phyloP scores from a whole-genome alignment of 2,888 invertebrate species.

The Carterocephalus palaemon region DNA sequence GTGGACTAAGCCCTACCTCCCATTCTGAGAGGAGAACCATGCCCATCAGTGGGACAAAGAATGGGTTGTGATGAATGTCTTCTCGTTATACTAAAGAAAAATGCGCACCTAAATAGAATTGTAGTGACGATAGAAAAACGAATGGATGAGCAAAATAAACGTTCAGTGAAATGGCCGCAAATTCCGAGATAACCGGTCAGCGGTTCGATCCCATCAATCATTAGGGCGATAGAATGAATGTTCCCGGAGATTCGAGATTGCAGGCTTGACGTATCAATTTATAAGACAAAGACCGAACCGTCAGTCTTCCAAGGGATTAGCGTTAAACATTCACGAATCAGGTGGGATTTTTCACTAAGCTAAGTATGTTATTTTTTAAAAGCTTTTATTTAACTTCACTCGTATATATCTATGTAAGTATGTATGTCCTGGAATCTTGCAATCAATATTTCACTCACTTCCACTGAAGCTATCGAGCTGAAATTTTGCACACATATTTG shows the following conservation, averaged over 20 bases:
- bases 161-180: slow-evolving; percentile 37
- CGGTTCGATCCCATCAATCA: slow-evolving; percentile 65
- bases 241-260: slow-evolving; percentile 62
- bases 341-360: slow-evolving; percentile 1
- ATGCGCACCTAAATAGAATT: neutral
- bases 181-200: slow-evolving; percentile 43
- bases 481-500: too few species aligned
- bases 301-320: slow-evolving; percentile 55
- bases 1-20: too few species aligned
- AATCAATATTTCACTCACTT: too few species aligned
- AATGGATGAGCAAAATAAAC: slow-evolving; percentile 34
- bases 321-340: slow-evolving; percentile 42
- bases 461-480: too few species aligned
- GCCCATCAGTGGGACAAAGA: too few species aligned
- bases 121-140: neutral
- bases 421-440: too few species aligned
- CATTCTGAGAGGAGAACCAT: too few species aligned
- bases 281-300: slow-evolving; percentile 72
- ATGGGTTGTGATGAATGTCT: too few species aligned
- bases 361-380: too few species aligned
- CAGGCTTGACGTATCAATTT: slow-evolving; percentile 71
- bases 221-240: slow-evolving; percentile 59
- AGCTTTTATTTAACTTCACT: too few species aligned
- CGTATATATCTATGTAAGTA: too few species aligned
- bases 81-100: too few species aligned